Conservation (phyloP, 35 echinoderm and acorn worm genomes). For the Lytechinus pictus region DNA sequence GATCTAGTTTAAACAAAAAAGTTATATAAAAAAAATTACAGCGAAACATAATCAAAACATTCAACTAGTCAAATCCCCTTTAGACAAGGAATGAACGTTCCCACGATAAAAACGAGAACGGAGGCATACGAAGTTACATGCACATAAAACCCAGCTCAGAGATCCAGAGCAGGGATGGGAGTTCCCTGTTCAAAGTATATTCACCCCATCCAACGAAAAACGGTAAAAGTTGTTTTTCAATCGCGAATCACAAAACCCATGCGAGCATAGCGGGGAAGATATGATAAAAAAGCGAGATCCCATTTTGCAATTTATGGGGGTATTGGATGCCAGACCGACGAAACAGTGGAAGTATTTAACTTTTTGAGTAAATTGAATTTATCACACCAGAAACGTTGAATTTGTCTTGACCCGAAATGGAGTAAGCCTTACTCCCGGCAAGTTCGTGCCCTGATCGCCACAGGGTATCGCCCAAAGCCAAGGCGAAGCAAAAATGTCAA, state of each 20-base stretch:
- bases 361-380: conserved; percentile 49
- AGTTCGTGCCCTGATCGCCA: background rate
- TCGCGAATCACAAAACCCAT: background rate
- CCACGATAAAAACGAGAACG: conserved; percentile 6
- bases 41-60: background rate
- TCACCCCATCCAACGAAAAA: background rate
- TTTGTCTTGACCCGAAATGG: conserved; percentile 15
- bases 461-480: background rate
- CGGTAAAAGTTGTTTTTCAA: conserved; percentile 10
- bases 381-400: conserved; percentile 56
- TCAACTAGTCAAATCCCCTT: background rate
- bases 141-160: background rate
- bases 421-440: background rate
- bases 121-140: background rate
- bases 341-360: conserved; percentile 53
- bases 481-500: background rate
- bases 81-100: background rate
- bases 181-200: background rate
- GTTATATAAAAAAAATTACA: background rate
- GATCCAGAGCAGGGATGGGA: too few relatives aligned
- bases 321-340: background rate
- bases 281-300: background rate
- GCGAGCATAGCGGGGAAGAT: background rate
- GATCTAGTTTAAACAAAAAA: background rate
- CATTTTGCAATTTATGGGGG: conserved; percentile 30